Evolutionary conservation across 2,888 invertebrate genomes (phyloP), one percentile per base, ranked within the genome.

Genomic region (Acrocyrtus sp.): DNA sequence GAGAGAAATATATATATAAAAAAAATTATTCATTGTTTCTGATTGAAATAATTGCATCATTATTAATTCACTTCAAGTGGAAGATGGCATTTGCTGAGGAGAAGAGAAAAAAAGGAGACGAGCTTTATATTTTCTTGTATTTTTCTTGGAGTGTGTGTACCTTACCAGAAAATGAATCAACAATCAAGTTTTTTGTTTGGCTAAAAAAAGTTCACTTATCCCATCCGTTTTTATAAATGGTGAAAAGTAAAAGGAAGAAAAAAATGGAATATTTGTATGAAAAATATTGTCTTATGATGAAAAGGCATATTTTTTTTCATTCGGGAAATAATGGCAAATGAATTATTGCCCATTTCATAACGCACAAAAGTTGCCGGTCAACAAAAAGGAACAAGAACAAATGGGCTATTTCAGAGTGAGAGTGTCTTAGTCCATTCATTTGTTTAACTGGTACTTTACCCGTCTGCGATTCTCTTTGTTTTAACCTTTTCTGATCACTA

Each of bases 331-430:
- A 19, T 21, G 22, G 17, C 8, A 21, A 45, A 50, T 50, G 15
- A 17, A 50, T 50, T 50, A 21, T 50, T 15, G 22, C 5, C 4
- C 21, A 22, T 50, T 50, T 50, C 45, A 15, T 50, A 50, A 19
- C 12, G 50, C 34, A 50, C 50, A 50, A 50, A 50, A 50, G 50
- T 50, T 50, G 50, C 50, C 50, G 50, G 21, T 50, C 21, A 22
- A 50, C 45, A 45, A 45, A n/a, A n/a, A 45, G 10, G 17, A 45
- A 5, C 12, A 12, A 10, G 39, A 6, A 12, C 12, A 34, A 34
- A 34, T 34, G 5, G 34, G 12, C 34, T 34, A 12, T 34, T 34
- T 34, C 34, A 34, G 12, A 5, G 45, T n/a, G 5, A 45, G 5
- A 45, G 17, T 45, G 5, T 19, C n/a, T 45, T 45, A n/a, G n/a